Conservation (phyloP, 1,140 invertebrate genomes). For the Trachymyrmex cornetzi region DNA sequence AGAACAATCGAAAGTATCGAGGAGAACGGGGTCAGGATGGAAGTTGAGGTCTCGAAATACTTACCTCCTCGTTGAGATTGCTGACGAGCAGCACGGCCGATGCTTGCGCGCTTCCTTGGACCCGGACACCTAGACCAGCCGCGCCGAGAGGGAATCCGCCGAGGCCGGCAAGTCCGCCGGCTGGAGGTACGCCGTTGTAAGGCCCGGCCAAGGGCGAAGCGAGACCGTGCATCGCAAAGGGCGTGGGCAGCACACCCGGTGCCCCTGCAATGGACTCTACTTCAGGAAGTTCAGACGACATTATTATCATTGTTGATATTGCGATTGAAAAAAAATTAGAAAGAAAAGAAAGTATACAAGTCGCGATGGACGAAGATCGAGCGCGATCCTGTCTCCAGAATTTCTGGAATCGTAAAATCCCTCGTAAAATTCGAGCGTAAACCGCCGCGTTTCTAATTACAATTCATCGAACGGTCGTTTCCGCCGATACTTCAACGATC, state of each 20-base stretch:
- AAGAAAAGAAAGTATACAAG: not conserved
- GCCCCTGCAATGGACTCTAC: conserved; percentile 89
- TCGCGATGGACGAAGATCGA: not conserved
- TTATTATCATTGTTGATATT: conserved; percentile 68
- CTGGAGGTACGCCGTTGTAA: conserved; percentile 90
- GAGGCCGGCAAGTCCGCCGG: conserved; percentile 91
- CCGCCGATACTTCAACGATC: not conserved
- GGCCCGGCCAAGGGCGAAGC: conserved; percentile 90
- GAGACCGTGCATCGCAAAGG: conserved; percentile 92
- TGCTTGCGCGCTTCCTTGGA: conserved; percentile 89
- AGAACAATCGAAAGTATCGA: conserved; percentile 17
- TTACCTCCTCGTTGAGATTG: conserved; percentile 97
- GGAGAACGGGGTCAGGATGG: too few relatives aligned
- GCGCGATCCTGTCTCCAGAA: not conserved
- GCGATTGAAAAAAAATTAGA: not conserved
- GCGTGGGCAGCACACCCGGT: conserved; percentile 93
- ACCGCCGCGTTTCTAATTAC: not conserved
- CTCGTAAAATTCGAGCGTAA: not conserved
- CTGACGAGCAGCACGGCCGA: conserved; percentile 95
- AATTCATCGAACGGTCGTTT: not conserved
- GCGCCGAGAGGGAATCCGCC: conserved; percentile 91
- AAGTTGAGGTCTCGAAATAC: conserved; percentile 71
- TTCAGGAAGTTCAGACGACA: conserved; percentile 82
- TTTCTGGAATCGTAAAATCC: not conserved
- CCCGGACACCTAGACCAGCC: conserved; percentile 87